phyloP scores from a whole-genome alignment of 35 echinoderm and acorn worm species.

The Apostichopus parvimensis region DNA sequence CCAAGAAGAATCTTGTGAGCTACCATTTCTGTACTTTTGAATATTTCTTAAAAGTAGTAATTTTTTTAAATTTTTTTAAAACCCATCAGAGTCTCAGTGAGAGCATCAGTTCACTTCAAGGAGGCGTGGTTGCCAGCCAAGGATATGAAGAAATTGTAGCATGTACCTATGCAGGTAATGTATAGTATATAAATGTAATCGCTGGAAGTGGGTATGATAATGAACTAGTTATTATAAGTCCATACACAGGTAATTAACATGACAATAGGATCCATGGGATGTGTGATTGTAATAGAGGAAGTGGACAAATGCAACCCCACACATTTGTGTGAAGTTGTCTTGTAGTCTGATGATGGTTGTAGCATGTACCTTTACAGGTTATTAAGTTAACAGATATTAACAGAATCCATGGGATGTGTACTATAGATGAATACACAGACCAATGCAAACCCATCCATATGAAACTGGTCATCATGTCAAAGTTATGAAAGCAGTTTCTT shows the following conservation, averaged over 20 bases:
- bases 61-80: conserved; percentile 52
- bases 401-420: no score
- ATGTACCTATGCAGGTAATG: conserved; percentile 94
- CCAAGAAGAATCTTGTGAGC: no score
- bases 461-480: no score
- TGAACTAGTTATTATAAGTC: conserved; percentile 53
- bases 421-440: conserved; percentile 18
- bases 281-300: no score
- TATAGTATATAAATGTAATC: not conserved
- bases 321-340: no score
- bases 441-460: no score
- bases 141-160: conserved; percentile 94
- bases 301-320: not conserved
- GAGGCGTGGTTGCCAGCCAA: conserved; percentile 70
- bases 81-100: conserved; percentile 80
- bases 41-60: not conserved
- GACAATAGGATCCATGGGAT: no score
- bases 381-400: no score
- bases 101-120: conserved; percentile 95
- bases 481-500: no score
- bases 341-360: no score
- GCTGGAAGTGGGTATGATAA: conserved; percentile 41
- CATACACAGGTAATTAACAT: conserved; percentile 62
- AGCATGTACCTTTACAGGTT: no score
- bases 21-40: no score